phyloP scores from a whole-genome alignment of 2,113 vertebrate species.

The Vulpes lagopus region DNA sequence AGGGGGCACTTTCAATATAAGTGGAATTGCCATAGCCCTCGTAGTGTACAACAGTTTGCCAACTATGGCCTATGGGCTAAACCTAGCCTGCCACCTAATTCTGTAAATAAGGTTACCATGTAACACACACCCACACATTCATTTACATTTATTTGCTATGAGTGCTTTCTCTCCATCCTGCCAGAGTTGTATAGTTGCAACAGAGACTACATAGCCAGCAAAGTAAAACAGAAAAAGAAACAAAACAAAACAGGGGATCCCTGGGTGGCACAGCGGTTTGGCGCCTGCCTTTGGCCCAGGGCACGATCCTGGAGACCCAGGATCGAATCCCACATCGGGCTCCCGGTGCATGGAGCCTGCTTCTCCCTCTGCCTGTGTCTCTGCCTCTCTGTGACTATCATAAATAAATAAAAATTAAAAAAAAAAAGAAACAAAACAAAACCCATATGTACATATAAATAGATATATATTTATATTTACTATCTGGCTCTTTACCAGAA shows the following conservation, averaged over 20 bases:
- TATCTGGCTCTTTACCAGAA: neutral
- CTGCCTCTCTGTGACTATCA: too few species aligned
- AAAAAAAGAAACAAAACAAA: neutral
- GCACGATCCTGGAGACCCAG: too few species aligned
- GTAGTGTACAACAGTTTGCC: neutral
- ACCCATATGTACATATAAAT: neutral
- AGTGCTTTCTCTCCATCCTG: neutral
- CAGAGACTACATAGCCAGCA: neutral
- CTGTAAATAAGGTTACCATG: neutral
- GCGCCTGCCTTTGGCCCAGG: too few species aligned
- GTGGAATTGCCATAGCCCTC: neutral
- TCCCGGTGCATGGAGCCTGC: too few species aligned
- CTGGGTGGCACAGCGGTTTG: too few species aligned
- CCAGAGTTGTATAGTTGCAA: neutral
- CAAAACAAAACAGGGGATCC: neutral
- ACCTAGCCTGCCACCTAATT: neutral
- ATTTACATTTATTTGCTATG: neutral
- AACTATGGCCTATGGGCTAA: neutral
- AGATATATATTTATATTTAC: neutral
- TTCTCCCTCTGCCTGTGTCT: too few species aligned
- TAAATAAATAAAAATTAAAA: too few species aligned
- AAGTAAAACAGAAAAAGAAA: neutral
- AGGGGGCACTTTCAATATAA: neutral
- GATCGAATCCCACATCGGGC: too few species aligned
- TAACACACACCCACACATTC: neutral